phyloP scores from a whole-genome alignment of 2,888 invertebrate species.

The Rhaphigaster nebulosa region DNA sequence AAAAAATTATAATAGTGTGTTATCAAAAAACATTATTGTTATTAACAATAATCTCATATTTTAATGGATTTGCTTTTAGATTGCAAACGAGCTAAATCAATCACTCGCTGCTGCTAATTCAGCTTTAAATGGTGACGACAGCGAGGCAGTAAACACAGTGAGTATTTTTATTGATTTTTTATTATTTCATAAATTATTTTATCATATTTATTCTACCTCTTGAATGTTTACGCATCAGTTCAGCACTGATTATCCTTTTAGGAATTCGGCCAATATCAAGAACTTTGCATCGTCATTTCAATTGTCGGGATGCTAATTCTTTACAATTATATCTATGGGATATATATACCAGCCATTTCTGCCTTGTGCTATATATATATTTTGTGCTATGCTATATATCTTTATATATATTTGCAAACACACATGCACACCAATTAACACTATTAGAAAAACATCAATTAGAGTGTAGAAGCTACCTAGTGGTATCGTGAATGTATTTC shows the following conservation, averaged over 20 bases:
- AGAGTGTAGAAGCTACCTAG: too few relatives aligned
- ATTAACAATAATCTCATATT: neutral
- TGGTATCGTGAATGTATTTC: too few relatives aligned
- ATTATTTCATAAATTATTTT: neutral
- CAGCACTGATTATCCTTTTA: neutral
- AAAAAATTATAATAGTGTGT: neutral
- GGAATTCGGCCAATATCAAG: neutral
- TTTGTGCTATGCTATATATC: too few relatives aligned
- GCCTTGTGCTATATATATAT: too few relatives aligned
- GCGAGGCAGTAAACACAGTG: conserved; percentile 49
- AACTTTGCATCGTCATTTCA: neutral
- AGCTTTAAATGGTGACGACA: conserved; percentile 45
- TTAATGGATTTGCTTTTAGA: conserved; percentile 65
- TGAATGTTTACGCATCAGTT: neutral
- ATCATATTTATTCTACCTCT: neutral
- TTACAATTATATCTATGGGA: neutral
- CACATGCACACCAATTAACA: too few relatives aligned
- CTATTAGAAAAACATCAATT: too few relatives aligned
- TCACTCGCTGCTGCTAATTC: conserved; percentile 59
- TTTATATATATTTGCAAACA: too few relatives aligned
- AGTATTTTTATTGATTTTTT: neutral
- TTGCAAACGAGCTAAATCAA: conserved; percentile 68
- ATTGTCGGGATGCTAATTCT: neutral
- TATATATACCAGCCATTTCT: too few relatives aligned
- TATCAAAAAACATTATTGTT: neutral